A percentile compares a stretch with the other conserved stretches of the same genome.
Conservation (phyloP, 1,140 invertebrate species). For the Propsilocerus akamusi region DNA sequence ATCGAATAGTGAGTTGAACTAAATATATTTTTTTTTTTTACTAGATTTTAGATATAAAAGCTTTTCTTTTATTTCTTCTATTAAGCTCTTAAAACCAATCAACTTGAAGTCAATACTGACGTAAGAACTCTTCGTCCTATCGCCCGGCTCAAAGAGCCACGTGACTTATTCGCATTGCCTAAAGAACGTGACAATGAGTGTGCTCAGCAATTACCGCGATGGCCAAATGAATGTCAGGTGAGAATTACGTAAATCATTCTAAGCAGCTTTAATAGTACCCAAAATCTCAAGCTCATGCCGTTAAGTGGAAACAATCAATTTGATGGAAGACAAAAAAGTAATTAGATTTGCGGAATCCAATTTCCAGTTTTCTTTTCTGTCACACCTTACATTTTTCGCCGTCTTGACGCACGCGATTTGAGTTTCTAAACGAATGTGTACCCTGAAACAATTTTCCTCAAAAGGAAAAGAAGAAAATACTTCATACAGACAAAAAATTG, state of each 20-base stretch:
- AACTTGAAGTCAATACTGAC: constrained; percentile 45
- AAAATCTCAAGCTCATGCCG: too few relatives aligned
- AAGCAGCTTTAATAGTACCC: too few relatives aligned
- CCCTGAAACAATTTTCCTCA: too few relatives aligned
- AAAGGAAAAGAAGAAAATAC: too few relatives aligned
- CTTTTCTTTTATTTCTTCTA: constrained; percentile 24
- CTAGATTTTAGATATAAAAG: background rate
- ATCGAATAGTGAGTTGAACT: constrained; percentile 13
- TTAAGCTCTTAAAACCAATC: constrained; percentile 39
- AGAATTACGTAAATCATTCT: constrained; percentile 9
- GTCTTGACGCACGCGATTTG: too few relatives aligned
- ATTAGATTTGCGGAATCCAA: too few relatives aligned
- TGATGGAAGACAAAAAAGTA: too few relatives aligned
- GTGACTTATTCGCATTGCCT: constrained; percentile 44
- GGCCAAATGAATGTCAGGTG: constrained; percentile 79
- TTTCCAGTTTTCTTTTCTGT: too few relatives aligned
- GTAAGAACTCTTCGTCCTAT: constrained; percentile 34
- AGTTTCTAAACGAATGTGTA: too few relatives aligned
- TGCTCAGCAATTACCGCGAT: constrained; percentile 55
- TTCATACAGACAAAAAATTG: too few relatives aligned
- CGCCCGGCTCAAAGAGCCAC: constrained; percentile 41
- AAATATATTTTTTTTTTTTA: background rate
- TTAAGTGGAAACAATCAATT: too few relatives aligned
- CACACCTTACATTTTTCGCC: too few relatives aligned
- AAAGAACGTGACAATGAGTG: constrained; percentile 42